Conservation (phyloP, 2,113 vertebrate genomes). For the Anas platyrhynchos region DNA sequence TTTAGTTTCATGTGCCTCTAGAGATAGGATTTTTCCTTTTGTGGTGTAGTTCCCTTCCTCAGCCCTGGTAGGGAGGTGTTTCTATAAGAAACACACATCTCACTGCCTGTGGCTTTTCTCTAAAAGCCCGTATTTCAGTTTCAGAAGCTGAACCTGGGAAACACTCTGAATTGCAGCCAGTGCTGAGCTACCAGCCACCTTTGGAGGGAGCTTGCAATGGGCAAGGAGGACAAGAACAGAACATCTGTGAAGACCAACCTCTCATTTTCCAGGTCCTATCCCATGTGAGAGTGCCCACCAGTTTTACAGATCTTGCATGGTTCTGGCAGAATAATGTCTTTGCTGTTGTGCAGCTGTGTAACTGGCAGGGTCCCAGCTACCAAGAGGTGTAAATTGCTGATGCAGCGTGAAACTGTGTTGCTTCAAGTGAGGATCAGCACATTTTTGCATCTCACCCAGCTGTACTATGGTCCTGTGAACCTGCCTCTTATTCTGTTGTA, state of each 20-base stretch:
- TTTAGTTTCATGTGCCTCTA: background rate
- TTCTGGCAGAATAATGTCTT: too few relatives aligned
- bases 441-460: background rate
- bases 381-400: too few relatives aligned
- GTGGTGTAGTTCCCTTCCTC: background rate
- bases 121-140: background rate
- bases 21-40: background rate
- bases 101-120: background rate
- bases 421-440: background rate
- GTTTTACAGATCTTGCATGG: too few relatives aligned
- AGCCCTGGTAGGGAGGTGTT: background rate
- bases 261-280: too few relatives aligned
- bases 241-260: too few relatives aligned
- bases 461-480: background rate
- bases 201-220: background rate
- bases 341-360: too few relatives aligned
- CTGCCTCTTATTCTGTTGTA: background rate
- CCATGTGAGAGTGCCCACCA: too few relatives aligned
- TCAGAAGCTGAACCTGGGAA: background rate
- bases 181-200: background rate
- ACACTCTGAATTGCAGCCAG: fast-evolving
- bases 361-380: too few relatives aligned
- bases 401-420: too few relatives aligned
- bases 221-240: too few relatives aligned
- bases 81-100: background rate